Conservation (phyloP, 2,797 vertebrate genomes). For the Sebastolobus altivelis region DNA sequence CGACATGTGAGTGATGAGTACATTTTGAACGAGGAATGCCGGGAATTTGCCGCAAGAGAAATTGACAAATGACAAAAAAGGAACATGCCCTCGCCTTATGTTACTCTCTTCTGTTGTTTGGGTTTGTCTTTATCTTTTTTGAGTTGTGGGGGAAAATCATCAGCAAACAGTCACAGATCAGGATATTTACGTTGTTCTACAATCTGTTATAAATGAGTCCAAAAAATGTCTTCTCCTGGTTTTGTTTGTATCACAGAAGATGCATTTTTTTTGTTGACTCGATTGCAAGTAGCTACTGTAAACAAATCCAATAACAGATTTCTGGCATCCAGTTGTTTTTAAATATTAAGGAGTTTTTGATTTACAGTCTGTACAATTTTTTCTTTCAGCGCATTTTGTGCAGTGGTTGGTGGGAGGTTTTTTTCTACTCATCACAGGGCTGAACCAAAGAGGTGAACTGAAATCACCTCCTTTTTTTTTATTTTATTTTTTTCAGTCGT, state of each 20-base stretch:
- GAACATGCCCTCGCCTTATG: slow-evolving; percentile 82
- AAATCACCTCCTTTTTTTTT: slow-evolving; percentile 65
- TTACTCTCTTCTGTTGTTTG: slow-evolving; percentile 58
- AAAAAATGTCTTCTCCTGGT: slow-evolving; percentile 15
- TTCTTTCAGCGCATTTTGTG: slow-evolving; percentile 43
- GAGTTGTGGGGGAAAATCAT: slow-evolving; percentile 37
- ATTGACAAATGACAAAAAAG: slow-evolving; percentile 72
- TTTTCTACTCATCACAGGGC: slow-evolving; percentile 73
- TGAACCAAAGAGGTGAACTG: slow-evolving; percentile 78
- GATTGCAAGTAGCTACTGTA: slow-evolving; percentile 39
- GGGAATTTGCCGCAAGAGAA: slow-evolving; percentile 75
- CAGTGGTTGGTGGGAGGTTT: slow-evolving; percentile 31
- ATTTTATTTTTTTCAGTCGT: slow-evolving; percentile 18
- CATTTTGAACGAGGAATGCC: slow-evolving; percentile 66
- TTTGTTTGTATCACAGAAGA: slow-evolving; percentile 35
- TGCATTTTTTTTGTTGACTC: slow-evolving; percentile 37
- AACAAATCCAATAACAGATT: slow-evolving; percentile 37
- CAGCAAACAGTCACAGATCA: slow-evolving; percentile 48
- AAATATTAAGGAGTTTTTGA: slow-evolving; percentile 68
- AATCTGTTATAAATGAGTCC: slow-evolving; percentile 48
- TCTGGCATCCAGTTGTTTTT: slow-evolving; percentile 55
- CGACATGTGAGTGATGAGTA: slow-evolving; percentile 66
- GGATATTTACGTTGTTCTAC: slow-evolving; percentile 54
- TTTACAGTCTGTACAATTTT: slow-evolving; percentile 48
- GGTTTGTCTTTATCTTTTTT: slow-evolving; percentile 44